These are phyloP conservation scores for Chrysomela aeneicollis DNA, from an alignment of 2,888 invertebrate genomes.

Conservation along the genomic window DNA sequence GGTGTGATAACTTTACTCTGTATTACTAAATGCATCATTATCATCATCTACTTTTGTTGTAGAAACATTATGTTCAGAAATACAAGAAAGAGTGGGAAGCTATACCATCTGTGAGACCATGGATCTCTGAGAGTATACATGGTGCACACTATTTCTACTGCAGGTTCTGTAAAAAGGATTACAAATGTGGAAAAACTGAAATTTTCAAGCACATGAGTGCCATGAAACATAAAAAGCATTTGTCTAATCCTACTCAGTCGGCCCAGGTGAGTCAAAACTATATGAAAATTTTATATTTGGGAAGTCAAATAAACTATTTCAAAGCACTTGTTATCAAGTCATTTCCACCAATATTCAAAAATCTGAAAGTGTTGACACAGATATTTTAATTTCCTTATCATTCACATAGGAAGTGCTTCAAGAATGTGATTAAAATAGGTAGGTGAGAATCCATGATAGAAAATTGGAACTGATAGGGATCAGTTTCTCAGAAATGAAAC, in stretches of 20 bases:
- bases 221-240: slow-evolving; percentile 54
- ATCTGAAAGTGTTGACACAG: too few relatives aligned
- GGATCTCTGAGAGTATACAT: slow-evolving; percentile 56
- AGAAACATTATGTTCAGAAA: slow-evolving; percentile 53
- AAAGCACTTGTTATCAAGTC: too few relatives aligned
- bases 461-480: too few relatives aligned
- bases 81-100: slow-evolving; percentile 59
- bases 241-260: slow-evolving; percentile 40
- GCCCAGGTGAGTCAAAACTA: slow-evolving; percentile 43
- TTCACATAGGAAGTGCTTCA: too few relatives aligned
- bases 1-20: slow-evolving; percentile 25
- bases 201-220: slow-evolving; percentile 58
- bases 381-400: too few relatives aligned
- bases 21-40: not conserved
- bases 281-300: too few relatives aligned
- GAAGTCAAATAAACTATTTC: not conserved
- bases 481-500: too few relatives aligned
- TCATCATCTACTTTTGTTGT: slow-evolving; percentile 23
- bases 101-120: slow-evolving; percentile 56
- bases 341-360: too few relatives aligned
- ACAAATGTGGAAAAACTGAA: slow-evolving; percentile 57
- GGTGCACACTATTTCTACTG: slow-evolving; percentile 58
- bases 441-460: too few relatives aligned
- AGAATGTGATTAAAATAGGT: too few relatives aligned
- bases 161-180: slow-evolving; percentile 58